Base-by-base conservation (phyloP, 2,113 vertebrate species). In the Mastomys natalensis region DNA sequence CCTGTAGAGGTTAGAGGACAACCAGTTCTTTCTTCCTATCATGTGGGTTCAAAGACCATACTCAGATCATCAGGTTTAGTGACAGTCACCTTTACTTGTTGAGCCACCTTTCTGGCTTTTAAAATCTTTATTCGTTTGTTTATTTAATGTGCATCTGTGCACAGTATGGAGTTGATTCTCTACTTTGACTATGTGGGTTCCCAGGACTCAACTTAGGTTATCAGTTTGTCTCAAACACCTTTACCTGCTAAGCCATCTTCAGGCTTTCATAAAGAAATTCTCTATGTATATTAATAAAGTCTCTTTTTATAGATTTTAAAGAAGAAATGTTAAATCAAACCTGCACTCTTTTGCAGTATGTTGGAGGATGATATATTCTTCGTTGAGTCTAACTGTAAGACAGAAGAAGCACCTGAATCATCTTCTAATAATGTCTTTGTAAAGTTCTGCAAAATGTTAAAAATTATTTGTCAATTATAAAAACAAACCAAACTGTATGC, bases 371-470 rank as follows among this genome's bases (percentile, higher is more conserved):
- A 98, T 62, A 99, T 97, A 90, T 98, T 98, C 90, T 98, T 98
- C 95, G 98, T 98, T 95, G 98, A 97, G 93, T 96, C 97, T 96
- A 98, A 98, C 89, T 99, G 98, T 93, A 99, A 96, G 5, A 98
- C 97, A 76, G 98, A 98, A 97, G 98, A 97, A 98, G 97, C 98
- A 98, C 98, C 98, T 94, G 98, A 95, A 84, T 97, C 95, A 98
- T 98, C 98, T 97, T 99, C 99, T 88, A 98, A 97, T 96, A 98
- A 98, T 76, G 98, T 98, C 96, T 99, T 98, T 97, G 99, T 98
- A 98, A 99, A 99, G 96, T 99, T 99, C 99, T 99, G 98, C 87
- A 73, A 96, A 98, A 98, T 92, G n/a, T 94, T 82, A 51, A 15
- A 15, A 90, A 96, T 87, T 98, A 93, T 94, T 98, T 95, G 84